Percentiles rank a stretch among this genome's conserved stretches.
phyloP scores from a whole-genome alignment of 2,113 vertebrate species.

The Nothoprocta pentlandii region DNA sequence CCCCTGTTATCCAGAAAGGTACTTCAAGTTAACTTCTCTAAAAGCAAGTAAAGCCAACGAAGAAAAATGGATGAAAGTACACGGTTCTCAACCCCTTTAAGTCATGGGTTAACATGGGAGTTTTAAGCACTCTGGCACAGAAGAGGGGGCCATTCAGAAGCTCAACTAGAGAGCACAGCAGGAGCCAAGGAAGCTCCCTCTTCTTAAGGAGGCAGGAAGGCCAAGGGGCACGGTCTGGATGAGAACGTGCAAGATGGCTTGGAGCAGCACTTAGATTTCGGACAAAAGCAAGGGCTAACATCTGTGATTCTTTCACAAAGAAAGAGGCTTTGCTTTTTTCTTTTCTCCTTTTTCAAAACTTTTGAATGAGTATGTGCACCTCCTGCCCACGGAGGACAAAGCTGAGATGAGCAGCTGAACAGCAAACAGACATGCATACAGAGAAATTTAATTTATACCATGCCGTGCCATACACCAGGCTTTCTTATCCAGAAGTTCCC shows the following conservation, averaged over 20 bases:
- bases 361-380: not conserved
- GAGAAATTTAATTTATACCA: not conserved
- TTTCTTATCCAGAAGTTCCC: not conserved
- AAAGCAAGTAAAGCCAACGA: not conserved
- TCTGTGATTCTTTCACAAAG: not conserved
- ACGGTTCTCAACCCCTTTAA: not conserved
- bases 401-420: not conserved
- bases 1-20: not conserved
- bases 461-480: not conserved
- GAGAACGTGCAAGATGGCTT: not conserved
- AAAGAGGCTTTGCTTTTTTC: not conserved
- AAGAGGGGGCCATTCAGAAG: not conserved
- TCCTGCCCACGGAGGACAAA: not conserved
- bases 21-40: not conserved
- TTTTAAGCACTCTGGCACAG: not conserved
- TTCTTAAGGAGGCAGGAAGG: not conserved
- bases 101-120: not conserved
- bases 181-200: not conserved
- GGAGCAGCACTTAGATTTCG: fast-evolving
- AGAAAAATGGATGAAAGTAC: not conserved
- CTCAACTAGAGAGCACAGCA: not conserved
- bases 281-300: not conserved
- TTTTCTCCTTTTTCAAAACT: not conserved
- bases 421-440: not conserved
- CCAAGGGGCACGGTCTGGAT: not conserved